Evolutionary conservation across 2,113 vertebrate genomes (phyloP).

Genomic region (Larimichthys crocea): DNA sequence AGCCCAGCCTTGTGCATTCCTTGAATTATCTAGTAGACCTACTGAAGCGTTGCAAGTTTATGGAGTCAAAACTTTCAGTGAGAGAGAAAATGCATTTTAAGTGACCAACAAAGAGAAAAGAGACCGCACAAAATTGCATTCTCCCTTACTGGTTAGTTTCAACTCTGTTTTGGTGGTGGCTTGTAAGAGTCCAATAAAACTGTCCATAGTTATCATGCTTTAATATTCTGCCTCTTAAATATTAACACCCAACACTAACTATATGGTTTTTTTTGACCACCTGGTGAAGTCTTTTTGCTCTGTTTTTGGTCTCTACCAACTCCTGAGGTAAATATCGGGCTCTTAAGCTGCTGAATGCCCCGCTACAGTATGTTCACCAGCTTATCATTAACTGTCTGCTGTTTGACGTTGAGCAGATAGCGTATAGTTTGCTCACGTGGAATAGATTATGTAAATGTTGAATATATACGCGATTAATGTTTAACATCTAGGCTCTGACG

Average conservation of each 20-base stretch:
- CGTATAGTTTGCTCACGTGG: not conserved
- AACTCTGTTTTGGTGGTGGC: not conserved
- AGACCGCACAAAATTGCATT: not conserved
- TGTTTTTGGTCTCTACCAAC: not conserved
- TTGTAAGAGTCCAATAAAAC: not conserved
- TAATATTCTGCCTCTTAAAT: not conserved
- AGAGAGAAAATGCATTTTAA: not conserved
- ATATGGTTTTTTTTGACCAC: not conserved
- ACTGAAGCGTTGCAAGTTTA: not conserved
- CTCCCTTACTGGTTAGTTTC: not conserved
- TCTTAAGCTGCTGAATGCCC: not conserved
- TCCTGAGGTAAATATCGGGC: too few species aligned
- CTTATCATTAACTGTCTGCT: not conserved
- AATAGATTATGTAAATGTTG: not conserved
- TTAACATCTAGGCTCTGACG: not conserved
- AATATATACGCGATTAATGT: not conserved
- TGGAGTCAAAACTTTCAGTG: not conserved
- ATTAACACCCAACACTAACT: not conserved
- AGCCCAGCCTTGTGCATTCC: too few species aligned
- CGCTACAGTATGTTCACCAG: not conserved
- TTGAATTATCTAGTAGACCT: too few species aligned
- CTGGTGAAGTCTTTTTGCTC: not conserved
- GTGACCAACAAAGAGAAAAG: not conserved
- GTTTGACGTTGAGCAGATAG: not conserved
- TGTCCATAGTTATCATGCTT: not conserved